phyloP scores from a whole-genome alignment of 2,888 invertebrate genomes.

The Drosophila pseudotakahashii region DNA sequence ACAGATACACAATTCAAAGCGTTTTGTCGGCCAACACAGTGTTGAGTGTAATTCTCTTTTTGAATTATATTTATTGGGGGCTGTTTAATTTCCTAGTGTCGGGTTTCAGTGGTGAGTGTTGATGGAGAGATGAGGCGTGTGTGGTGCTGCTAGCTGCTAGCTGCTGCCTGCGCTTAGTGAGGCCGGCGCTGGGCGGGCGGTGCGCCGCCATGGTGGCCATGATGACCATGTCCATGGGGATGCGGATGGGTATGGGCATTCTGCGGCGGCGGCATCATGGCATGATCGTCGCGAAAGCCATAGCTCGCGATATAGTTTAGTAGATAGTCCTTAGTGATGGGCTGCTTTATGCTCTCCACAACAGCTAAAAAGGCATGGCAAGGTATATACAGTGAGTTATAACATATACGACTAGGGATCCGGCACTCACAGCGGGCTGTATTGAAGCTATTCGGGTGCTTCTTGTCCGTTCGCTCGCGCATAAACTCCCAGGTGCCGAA shows the following conservation, averaged over 20 bases:
- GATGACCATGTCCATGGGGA: neutral
- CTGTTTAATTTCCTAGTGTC: slow-evolving; percentile 45
- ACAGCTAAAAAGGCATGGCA: slow-evolving; percentile 87
- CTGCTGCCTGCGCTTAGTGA: slow-evolving; percentile 9
- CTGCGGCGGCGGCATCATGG: slow-evolving; percentile 89
- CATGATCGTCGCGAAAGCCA: slow-evolving; percentile 88
- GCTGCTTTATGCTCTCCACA: slow-evolving; percentile 91
- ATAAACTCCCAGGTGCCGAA: slow-evolving; percentile 94
- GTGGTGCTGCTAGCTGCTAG: slow-evolving; percentile 1
- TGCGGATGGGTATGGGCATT: slow-evolving; percentile 23
- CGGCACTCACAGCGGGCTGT: slow-evolving; percentile 87
- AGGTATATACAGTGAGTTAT: neutral
- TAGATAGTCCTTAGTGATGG: slow-evolving; percentile 93
- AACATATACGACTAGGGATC: too few relatives aligned
- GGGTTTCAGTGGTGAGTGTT: slow-evolving; percentile 13
- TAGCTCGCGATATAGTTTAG: slow-evolving; percentile 89
- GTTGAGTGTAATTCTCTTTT: slow-evolving; percentile 20
- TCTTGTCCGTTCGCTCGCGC: slow-evolving; percentile 98
- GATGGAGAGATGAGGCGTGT: slow-evolving; percentile 17
- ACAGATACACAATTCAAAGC: neutral
- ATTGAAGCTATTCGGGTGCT: slow-evolving; percentile 94
- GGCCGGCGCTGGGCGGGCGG: slow-evolving; percentile 10
- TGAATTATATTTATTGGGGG: slow-evolving; percentile 30
- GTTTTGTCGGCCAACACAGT: slow-evolving; percentile 21
- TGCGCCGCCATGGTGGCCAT: slow-evolving; percentile 20